phyloP scores from a whole-genome alignment of 2,888 invertebrate genomes.

The Sinelater perroti region DNA sequence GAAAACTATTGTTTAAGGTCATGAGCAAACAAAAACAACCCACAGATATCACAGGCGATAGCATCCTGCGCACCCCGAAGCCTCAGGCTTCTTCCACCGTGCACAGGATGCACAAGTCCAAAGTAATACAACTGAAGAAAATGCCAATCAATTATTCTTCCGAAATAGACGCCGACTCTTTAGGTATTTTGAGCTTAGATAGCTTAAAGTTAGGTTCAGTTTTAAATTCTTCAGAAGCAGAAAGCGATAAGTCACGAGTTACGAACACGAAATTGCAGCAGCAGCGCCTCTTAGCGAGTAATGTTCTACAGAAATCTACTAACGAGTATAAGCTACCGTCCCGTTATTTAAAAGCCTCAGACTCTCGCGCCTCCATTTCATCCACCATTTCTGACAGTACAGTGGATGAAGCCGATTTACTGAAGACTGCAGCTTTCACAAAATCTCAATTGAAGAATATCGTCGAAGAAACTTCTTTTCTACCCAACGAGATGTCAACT shows the following conservation, averaged over 20 bases:
- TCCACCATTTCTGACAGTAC: constrained; percentile 45
- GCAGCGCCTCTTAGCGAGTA: constrained; percentile 47
- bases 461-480: constrained; percentile 14
- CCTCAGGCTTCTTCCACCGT: constrained; percentile 61
- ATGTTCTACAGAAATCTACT: constrained; percentile 44
- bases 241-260: constrained; percentile 1
- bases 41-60: constrained; percentile 38
- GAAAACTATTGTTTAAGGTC: too few relatives aligned
- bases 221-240: background rate
- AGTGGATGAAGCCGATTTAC: constrained; percentile 53
- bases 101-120: constrained; percentile 48
- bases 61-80: constrained; percentile 51
- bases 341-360: constrained; percentile 45
- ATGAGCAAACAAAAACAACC: background rate
- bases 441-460: background rate
- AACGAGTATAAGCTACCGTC: constrained; percentile 49
- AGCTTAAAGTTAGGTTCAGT: constrained; percentile 3
- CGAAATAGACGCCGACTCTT: constrained; percentile 11
- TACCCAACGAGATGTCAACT: constrained; percentile 48
- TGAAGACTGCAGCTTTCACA: constrained; percentile 15
- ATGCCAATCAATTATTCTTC: constrained; percentile 4
- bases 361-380: background rate
- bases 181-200: constrained; percentile 25
- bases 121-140: constrained; percentile 26
- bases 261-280: constrained; percentile 38